phyloP scores from a whole-genome alignment of 2,888 invertebrate species.

The Mycalesis mineus region DNA sequence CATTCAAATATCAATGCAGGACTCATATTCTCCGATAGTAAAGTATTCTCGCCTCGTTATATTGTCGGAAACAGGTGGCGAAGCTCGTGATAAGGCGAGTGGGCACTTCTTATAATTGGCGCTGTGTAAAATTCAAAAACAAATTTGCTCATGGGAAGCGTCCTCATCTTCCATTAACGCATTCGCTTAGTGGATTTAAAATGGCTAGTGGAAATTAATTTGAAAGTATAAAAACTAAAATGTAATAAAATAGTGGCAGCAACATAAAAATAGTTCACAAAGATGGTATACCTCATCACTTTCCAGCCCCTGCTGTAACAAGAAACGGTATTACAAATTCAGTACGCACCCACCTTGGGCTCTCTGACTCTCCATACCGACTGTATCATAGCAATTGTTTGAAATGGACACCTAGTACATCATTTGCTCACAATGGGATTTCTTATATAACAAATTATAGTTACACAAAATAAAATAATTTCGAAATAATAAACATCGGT shows the following conservation, averaged over 20 bases:
- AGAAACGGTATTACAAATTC: slow-evolving; percentile 78
- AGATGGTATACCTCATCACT: slow-evolving; percentile 90
- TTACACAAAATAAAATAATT: slow-evolving; percentile 31
- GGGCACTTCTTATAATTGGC: slow-evolving; percentile 53
- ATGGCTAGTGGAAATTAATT: slow-evolving; percentile 73
- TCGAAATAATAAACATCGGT: slow-evolving; percentile 30
- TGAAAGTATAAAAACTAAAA: slow-evolving; percentile 72
- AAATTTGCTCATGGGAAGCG: slow-evolving; percentile 73
- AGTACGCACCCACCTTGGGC: slow-evolving; percentile 78
- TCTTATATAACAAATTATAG: slow-evolving; percentile 20
- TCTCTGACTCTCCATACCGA: slow-evolving; percentile 49
- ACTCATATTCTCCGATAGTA: slow-evolving; percentile 22
- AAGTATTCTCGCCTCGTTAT: slow-evolving; percentile 26
- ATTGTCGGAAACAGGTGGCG: slow-evolving; percentile 33
- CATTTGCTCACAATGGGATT: slow-evolving; percentile 21
- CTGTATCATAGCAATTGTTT: slow-evolving; percentile 27
- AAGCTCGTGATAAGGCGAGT: slow-evolving; percentile 65
- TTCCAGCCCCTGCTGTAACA: slow-evolving; percentile 94
- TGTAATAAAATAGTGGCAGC: slow-evolving; percentile 75
- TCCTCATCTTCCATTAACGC: slow-evolving; percentile 74
- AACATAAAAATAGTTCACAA: slow-evolving; percentile 77
- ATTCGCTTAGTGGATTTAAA: slow-evolving; percentile 69
- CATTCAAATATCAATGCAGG: slow-evolving; percentile 27
- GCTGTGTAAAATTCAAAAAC: slow-evolving; percentile 58
- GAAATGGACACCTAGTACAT: slow-evolving; percentile 18